phyloP scores from a whole-genome alignment of 2,113 vertebrate species.

The Cichladusa arquata region DNA sequence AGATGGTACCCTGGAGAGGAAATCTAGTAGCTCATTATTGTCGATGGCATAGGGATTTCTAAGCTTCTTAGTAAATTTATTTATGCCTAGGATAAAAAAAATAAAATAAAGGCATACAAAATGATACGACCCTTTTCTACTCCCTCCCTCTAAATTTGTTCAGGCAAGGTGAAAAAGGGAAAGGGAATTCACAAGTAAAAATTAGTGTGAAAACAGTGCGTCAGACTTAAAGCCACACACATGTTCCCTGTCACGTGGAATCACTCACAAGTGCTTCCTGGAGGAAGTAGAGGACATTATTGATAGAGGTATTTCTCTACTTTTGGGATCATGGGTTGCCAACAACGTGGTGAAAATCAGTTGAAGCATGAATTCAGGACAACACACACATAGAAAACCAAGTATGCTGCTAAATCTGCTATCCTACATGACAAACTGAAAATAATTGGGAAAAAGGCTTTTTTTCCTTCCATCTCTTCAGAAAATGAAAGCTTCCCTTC shows the following conservation, averaged over 20 bases:
- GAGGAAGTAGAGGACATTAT: background rate
- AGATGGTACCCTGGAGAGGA: conserved; percentile 96
- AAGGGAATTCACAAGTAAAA: conserved; percentile 65
- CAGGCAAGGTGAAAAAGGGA: background rate
- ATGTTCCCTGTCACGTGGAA: conserved; percentile 30
- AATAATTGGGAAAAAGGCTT: background rate
- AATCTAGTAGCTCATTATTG: conserved; percentile 93
- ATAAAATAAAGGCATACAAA: background rate
- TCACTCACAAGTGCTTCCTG: conserved; percentile 52
- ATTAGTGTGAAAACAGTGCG: conserved; percentile 74
- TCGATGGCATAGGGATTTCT: conserved; percentile 91
- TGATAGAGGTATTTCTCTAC: background rate
- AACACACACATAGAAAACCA: background rate
- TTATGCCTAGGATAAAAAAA: conserved; percentile 82
- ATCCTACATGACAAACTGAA: background rate
- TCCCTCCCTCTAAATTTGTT: background rate
- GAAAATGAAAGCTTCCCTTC: background rate
- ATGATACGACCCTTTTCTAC: background rate
- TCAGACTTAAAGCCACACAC: conserved; percentile 22
- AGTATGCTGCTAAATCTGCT: background rate
- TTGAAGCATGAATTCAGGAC: background rate
- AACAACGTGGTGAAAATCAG: background rate
- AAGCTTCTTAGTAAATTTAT: conserved; percentile 98
- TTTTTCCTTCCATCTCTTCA: background rate
- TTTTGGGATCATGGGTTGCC: background rate